Evolutionary conservation across 2,888 invertebrate genomes (phyloP), one percentile per base, ranked within the genome.

Genomic region (Toxonevra muliebris): DNA sequence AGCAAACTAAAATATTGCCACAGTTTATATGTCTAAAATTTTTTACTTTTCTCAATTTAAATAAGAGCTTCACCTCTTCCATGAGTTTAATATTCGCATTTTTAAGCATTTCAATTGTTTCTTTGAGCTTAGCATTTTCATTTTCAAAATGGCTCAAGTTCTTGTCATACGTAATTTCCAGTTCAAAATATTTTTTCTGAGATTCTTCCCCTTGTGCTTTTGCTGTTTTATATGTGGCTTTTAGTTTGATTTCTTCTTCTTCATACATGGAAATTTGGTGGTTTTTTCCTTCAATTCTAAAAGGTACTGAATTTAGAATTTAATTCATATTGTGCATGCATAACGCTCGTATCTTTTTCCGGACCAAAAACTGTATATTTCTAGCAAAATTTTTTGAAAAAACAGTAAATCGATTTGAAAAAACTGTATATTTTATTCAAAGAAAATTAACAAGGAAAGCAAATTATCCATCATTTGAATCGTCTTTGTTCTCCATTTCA

Each of bases 151-250:
- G 10, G 13, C 30, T 50, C 13, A 69, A 52, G 17, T 52, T 61
- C 20, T 48, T 54, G 54, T 73, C 73, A 45, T 75, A 75, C 3
- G 15, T 2, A 2, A 17, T 20, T 68, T 75, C 75, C 17, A 75
- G 64, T 55, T 68, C 59, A 50, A 55, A 61, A 20, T 65, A 71
- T 20, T 72, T 73, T n/a, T 69, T 53, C 54, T 72, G 68, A 1
- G 68, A 69, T 10, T 17, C 42, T 53, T 62, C 58, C 12, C 72
- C 66, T 19, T 70, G 15, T 1, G 41, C 50, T 73, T 70, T 17
- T 69, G 59, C 11, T 60, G 42, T 11, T 11, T 55, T 7, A 64
- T 19, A 3, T 5, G 17, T 12, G 58, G 7, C 30, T 30, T 30
- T 30, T 30, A 30, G 7, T 30, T 30, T 30, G 30, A 7, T 30